A percentile compares a stretch with the other conserved stretches of the same genome.
phyloP scores from a whole-genome alignment of 2,113 vertebrate species.

The Narcine bancroftii region DNA sequence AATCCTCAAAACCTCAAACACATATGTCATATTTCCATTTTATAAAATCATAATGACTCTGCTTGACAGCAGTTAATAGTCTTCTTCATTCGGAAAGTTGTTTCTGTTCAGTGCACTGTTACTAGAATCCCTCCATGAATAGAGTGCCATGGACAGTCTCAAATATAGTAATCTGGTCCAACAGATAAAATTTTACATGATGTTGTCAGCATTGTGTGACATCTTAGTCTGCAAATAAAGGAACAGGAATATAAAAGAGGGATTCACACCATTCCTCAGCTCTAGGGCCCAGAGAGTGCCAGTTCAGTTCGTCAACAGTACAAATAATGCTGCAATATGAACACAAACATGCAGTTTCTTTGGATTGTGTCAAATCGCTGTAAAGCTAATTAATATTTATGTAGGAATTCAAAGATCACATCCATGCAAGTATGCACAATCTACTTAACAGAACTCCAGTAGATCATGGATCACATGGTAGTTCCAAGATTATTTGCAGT shows the following conservation, averaged over 20 bases:
- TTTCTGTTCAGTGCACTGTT: neutral
- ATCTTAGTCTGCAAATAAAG: neutral
- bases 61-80: neutral
- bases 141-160: too few relatives aligned
- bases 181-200: neutral
- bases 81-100: neutral
- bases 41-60: too few relatives aligned
- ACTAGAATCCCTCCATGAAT: too few relatives aligned
- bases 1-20: too few relatives aligned
- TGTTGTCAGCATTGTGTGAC: neutral
- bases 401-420: neutral
- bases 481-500: neutral
- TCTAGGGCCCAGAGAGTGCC: neutral
- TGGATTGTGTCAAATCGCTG: neutral
- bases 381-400: neutral
- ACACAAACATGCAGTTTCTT: neutral
- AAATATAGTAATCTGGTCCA: neutral
- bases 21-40: too few relatives aligned
- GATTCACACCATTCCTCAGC: neutral
- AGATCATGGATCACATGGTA: neutral
- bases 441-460: neutral
- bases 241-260: neutral
- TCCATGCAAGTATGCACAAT: neutral
- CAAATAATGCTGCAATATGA: neutral
- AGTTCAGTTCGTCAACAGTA: too few relatives aligned